phyloP scores from a whole-genome alignment of 2,797 vertebrate genomes.

The Adelosebastes latens region DNA sequence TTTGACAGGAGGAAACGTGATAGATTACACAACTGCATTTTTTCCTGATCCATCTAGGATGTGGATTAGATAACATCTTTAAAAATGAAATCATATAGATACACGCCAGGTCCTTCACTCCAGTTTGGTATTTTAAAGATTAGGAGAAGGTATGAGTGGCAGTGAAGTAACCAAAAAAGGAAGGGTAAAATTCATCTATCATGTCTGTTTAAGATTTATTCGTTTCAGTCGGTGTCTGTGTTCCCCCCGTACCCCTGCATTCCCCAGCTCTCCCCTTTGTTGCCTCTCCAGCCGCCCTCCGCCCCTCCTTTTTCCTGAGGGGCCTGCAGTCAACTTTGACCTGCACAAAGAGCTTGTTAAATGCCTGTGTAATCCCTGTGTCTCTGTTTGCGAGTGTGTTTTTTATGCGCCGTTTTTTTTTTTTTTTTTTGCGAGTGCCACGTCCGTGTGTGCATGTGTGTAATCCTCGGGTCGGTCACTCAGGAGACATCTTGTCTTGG shows the following conservation, averaged over 20 bases:
- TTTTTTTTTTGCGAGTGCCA: conserved; percentile 1
- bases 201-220: conserved; percentile 56
- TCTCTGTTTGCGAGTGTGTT: conserved; percentile 59
- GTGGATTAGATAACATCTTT: background rate
- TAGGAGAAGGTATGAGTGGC: background rate
- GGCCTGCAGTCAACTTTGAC: conserved; percentile 81
- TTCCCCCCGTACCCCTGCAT: conserved; percentile 50
- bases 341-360: conserved; percentile 83
- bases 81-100: background rate
- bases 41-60: conserved; percentile 13
- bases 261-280: conserved; percentile 51
- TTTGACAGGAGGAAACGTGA: conserved; percentile 37
- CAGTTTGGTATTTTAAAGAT: background rate
- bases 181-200: conserved; percentile 19
- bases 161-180: background rate
- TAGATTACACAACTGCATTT: background rate
- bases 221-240: conserved; percentile 25
- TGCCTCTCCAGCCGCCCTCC: background rate
- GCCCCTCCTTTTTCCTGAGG: conserved; percentile 61
- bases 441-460: conserved; percentile 8
- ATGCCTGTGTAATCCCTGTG: conserved; percentile 81
- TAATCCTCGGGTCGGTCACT: conserved; percentile 56
- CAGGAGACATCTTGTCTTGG: conserved; percentile 71
- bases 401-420: conserved; percentile 17
- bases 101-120: background rate